Conservation (phyloP, 2,113 vertebrate species). For the Siphamia tubifer region DNA sequence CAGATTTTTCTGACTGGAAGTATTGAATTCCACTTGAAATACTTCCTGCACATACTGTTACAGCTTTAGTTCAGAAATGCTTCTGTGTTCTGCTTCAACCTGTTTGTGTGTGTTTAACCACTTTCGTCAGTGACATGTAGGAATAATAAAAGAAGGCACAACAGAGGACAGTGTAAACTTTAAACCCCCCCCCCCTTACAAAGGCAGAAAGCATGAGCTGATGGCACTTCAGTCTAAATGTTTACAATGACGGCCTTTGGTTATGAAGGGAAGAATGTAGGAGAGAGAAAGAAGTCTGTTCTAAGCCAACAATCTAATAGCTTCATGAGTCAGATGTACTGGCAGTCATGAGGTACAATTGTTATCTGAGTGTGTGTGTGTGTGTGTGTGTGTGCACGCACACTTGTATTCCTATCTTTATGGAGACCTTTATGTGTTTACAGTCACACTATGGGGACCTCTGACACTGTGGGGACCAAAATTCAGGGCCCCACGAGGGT, state of each 20-base stretch:
- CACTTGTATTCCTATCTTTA: too few species aligned
- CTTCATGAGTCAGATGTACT: constrained; percentile 64
- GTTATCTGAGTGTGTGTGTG: constrained; percentile 20
- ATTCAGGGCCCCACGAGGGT: too few species aligned
- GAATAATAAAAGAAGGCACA: neutral
- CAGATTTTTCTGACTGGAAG: constrained; percentile 46
- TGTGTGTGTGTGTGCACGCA: constrained; percentile 21
- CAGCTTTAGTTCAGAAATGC: constrained; percentile 21
- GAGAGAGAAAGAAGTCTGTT: constrained; percentile 32
- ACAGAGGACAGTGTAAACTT: constrained; percentile 15
- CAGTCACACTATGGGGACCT: too few species aligned
- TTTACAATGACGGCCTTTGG: constrained; percentile 65
- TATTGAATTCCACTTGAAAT: constrained; percentile 54
- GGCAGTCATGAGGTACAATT: constrained; percentile 54
- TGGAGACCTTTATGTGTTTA: too few species aligned
- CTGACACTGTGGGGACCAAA: too few species aligned
- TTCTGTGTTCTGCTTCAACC: constrained; percentile 26
- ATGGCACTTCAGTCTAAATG: constrained; percentile 70
- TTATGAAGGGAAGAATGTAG: constrained; percentile 66
- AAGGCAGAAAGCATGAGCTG: constrained; percentile 16
- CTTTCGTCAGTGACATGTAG: constrained; percentile 12
- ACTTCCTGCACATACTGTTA: constrained; percentile 5
- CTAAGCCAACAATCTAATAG: constrained; percentile 52
- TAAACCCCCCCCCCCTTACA: constrained; percentile 22
- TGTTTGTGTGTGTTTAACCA: constrained; percentile 37